Conservation (phyloP, 2,797 vertebrate species). For the Crocodylus rhombifer region DNA sequence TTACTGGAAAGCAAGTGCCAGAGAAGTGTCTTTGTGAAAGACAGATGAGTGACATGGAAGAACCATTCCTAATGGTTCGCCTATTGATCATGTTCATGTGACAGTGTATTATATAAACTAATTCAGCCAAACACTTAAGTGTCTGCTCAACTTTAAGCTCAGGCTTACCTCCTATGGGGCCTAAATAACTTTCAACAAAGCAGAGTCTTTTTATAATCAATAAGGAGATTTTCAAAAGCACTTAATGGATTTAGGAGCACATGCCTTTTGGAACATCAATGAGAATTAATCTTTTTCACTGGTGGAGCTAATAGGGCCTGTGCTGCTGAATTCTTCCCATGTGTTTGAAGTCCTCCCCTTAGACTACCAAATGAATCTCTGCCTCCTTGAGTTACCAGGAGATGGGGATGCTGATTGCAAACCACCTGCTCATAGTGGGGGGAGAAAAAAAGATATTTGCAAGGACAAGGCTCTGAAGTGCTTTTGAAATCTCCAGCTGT, state of each 20-base stretch:
- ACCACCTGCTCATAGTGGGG: neutral
- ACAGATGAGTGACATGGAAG: neutral
- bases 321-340: neutral
- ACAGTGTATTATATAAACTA: neutral
- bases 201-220: neutral
- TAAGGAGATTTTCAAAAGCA: neutral
- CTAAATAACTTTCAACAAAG: neutral
- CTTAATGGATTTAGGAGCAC: neutral
- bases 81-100: neutral
- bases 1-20: fast-evolving
- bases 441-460: neutral
- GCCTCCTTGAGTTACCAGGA: neutral
- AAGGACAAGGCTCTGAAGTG: neutral
- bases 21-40: fast-evolving
- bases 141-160: too few species aligned
- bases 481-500: too few species aligned
- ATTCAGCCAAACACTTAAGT: neutral
- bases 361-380: neutral
- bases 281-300: neutral
- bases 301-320: neutral
- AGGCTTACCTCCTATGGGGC: neutral
- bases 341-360: neutral
- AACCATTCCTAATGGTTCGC: neutral
- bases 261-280: neutral
- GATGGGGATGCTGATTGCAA: neutral